These are phyloP conservation scores for Nettapus auritus DNA, from an alignment of 2,113 vertebrate species.

Conservation along the genomic window DNA sequence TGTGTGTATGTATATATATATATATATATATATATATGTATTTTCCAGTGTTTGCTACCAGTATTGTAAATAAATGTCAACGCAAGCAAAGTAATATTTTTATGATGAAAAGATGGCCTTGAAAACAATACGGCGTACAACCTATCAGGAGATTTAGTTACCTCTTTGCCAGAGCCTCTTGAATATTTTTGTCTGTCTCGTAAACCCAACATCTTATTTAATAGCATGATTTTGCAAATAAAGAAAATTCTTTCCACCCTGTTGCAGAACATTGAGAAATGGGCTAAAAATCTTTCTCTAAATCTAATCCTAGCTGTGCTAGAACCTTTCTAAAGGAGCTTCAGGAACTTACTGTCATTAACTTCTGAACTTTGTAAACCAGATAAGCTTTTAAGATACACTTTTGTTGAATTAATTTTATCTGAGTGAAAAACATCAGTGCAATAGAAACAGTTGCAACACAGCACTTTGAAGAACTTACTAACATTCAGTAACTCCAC, in stretches of 20 bases:
- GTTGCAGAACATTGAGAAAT: not conserved
- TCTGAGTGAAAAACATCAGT: not conserved
- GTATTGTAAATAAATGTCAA: not conserved
- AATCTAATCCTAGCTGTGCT: not conserved
- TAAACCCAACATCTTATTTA: not conserved
- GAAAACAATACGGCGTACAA: not conserved
- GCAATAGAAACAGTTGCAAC: not conserved
- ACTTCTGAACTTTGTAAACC: not conserved
- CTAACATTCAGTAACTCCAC: not conserved
- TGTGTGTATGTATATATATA: not conserved
- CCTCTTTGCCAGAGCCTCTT: not conserved
- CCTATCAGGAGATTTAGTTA: not conserved
- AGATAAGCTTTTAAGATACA: not conserved
- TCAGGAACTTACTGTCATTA: slow-evolving; percentile 21
- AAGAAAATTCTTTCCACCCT: not conserved
- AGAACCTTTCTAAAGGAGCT: not conserved
- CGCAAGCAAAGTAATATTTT: not conserved
- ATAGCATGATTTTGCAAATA: not conserved
- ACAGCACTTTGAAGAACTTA: not conserved
- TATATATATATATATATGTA: no score
- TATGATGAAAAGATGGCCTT: not conserved
- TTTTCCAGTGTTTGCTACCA: not conserved
- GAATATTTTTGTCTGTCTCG: not conserved
- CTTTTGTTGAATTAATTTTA: slow-evolving; percentile 19
- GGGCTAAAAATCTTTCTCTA: not conserved